Evolutionary conservation across 2,113 vertebrate genomes (phyloP).

Genomic region (Nothobranchius furzeri): DNA sequence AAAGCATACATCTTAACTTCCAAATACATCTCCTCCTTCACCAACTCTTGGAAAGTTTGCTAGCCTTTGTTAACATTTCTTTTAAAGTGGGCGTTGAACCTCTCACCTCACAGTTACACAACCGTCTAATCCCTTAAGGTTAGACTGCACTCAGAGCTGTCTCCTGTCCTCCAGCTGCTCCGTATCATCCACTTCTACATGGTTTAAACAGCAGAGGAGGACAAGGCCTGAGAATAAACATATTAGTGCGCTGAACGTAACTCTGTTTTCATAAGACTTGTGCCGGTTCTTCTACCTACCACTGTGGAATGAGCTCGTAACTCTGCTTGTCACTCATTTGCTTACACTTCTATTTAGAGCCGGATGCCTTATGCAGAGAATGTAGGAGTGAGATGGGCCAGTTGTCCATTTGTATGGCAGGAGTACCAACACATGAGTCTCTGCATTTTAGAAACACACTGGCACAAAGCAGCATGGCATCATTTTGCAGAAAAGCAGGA

Average conservation of each 20-base stretch:
- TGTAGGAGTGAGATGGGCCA: neutral
- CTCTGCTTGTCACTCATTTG: neutral
- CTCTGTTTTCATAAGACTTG: conserved; percentile 24
- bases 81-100: conserved; percentile 14
- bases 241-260: conserved; percentile 23
- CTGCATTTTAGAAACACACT: neutral
- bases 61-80: neutral
- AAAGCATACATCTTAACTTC: neutral
- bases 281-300: conserved; percentile 28
- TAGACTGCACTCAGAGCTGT: conserved; percentile 4
- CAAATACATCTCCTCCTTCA: neutral
- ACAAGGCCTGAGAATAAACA: conserved; percentile 23
- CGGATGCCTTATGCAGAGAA: neutral
- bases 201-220: conserved; percentile 34
- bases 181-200: conserved; percentile 18
- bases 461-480: neutral
- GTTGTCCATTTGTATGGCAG: neutral
- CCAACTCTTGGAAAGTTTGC: neutral
- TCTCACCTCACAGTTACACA: conserved; percentile 40
- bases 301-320: neutral
- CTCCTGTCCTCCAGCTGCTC: conserved; percentile 33
- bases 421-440: neutral
- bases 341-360: conserved; percentile 1
- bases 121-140: conserved; percentile 13
- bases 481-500: no score